phyloP scores from a whole-genome alignment of 2,113 vertebrate species.

The Mus pahari region DNA sequence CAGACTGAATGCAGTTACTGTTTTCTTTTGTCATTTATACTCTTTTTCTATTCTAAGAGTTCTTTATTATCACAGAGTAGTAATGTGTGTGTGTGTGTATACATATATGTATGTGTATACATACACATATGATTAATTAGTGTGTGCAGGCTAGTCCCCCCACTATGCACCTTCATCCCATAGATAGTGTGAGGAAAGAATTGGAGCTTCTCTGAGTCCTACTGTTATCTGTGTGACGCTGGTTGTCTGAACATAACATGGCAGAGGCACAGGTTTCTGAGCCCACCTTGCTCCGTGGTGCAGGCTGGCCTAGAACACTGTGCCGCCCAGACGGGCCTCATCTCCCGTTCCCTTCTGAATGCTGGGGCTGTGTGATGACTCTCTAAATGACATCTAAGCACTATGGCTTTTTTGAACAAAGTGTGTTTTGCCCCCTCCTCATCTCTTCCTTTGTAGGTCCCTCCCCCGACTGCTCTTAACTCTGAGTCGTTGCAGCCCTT shows the following conservation, averaged over 20 bases:
- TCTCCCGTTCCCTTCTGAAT: not conserved
- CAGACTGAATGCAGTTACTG: not conserved
- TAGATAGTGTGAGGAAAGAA: not conserved
- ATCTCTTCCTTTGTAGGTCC: not conserved
- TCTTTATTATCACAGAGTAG: not conserved
- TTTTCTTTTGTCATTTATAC: not conserved
- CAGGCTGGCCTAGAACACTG: not conserved
- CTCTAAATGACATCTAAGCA: not conserved
- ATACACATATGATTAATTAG: not conserved
- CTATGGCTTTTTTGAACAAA: not conserved
- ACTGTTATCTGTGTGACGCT: not conserved
- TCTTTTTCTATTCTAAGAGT: constrained; percentile 10
- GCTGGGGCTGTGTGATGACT: not conserved
- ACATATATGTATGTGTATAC: not conserved
- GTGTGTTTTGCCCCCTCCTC: not conserved
- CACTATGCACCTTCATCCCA: not conserved
- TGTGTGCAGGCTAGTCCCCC: not conserved
- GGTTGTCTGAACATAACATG: not conserved
- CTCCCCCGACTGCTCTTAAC: not conserved
- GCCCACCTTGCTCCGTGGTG: not conserved
- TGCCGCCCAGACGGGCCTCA: not conserved
- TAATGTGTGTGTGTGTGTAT: not conserved
- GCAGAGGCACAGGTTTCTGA: not conserved
- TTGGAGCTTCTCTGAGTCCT: not conserved
- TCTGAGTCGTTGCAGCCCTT: not conserved